A percentile compares a stretch with the other conserved stretches of the same genome.
Evolutionary conservation across 2,113 vertebrate genomes (phyloP).

Genomic region (Maccullochella peelii): DNA sequence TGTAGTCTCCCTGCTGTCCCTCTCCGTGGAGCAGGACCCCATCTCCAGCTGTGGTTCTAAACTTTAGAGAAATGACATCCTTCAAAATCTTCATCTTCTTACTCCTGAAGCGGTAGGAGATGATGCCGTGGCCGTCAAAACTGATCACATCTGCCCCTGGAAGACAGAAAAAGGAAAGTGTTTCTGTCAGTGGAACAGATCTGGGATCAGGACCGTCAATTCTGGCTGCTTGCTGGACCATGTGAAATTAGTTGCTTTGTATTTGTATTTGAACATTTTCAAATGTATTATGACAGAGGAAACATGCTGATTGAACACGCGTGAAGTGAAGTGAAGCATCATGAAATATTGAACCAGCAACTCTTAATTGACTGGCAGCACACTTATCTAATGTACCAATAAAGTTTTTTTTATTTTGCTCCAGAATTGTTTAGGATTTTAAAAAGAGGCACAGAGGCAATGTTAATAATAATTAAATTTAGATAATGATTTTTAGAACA

Average conservation of each 20-base stretch:
- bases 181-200: background rate
- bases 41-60: slow-evolving; percentile 91
- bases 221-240: background rate
- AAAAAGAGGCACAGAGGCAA: too few species aligned
- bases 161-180: background rate
- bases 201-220: background rate
- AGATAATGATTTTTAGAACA: background rate
- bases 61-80: slow-evolving; percentile 93
- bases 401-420: too few species aligned
- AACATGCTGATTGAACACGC: too few species aligned
- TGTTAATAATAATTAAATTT: too few species aligned
- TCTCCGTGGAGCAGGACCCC: slow-evolving; percentile 95
- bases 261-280: too few species aligned
- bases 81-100: slow-evolving; percentile 96
- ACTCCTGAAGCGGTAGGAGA: slow-evolving; percentile 94
- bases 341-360: too few species aligned
- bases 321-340: too few species aligned
- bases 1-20: slow-evolving; percentile 98
- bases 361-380: too few species aligned
- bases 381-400: too few species aligned
- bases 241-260: background rate
- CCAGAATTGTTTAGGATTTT: too few species aligned
- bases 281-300: too few species aligned
- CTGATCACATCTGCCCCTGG: slow-evolving; percentile 96
- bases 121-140: slow-evolving; percentile 93